Base-by-base conservation (phyloP, 2,888 invertebrate genomes). In the Pristionchus arcanus region DNA sequence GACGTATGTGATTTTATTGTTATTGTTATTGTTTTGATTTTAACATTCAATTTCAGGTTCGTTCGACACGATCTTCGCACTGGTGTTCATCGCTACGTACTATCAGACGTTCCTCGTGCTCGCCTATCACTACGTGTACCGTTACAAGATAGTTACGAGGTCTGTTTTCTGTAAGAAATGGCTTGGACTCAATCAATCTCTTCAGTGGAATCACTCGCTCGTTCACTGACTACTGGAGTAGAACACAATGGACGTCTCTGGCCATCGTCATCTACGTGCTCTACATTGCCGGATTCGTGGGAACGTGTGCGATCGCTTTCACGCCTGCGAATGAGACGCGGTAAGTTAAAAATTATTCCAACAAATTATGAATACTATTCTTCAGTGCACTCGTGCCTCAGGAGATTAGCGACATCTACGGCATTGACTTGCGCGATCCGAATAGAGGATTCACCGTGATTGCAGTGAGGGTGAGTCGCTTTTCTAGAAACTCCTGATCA, bases 31-130 rank as follows among this genome's bases (percentile, higher is more conserved):
- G 25, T 42, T 42, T 37, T 21, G 11, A 21, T 11, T 77, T 7
- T n/a, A 77, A 42, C 25, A 25, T 5, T n/a, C 13, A 1, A 16
- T 34, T 71, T 71, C 71, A 71, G 71, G 34, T 34, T 71, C 81
- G 28, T 49, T 19, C 49, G 81, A 81, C 49, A 81, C 81, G 1
- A 21, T 85, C 13, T 55, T 85, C 37, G 55, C 59, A 5, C 31
- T 59, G 0, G 37, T 59, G 21, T 85, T 85, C 84, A 85, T 85
- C 84, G 84, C 84, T 4, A 34, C 49, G 59, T 85, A 59, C 59
- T 85, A 85, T 37, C 84, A 85, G 37, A 85, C 84, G 25, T 85
- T 85, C n/a, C 84, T 85, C 34, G 59, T 85, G 0, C 84, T 85
- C 25, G 84, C 84, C 34, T 85, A 85, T 59, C 84, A 85, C 37